Percentiles rank a stretch among this genome's conserved stretches.
phyloP scores from a whole-genome alignment of 2,797 vertebrate species.

The Leptatherina wallacei region DNA sequence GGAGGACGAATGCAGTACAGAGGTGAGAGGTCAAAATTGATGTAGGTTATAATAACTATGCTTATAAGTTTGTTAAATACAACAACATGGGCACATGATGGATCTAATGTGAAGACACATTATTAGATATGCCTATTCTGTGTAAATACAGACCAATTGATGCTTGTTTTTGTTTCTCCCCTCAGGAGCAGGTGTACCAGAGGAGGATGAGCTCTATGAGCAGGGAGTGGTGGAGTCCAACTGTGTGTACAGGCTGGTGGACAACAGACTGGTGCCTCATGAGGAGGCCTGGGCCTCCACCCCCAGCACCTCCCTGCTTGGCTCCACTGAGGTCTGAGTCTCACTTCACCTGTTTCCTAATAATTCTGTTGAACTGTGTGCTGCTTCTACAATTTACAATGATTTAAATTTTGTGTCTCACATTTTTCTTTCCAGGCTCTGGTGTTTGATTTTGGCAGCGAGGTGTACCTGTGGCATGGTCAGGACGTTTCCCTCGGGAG shows the following conservation, averaged over 20 bases:
- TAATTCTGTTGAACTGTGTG: neutral
- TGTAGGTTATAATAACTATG: too few species aligned
- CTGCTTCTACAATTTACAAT: neutral
- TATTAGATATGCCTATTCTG: too few species aligned
- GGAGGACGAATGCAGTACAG: constrained; percentile 78
- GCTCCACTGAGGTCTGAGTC: constrained; percentile 73
- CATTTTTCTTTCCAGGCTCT: constrained; percentile 73
- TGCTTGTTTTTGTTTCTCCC: neutral
- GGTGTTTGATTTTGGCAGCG: constrained; percentile 87
- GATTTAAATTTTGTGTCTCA: neutral
- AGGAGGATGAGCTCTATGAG: constrained; percentile 84
- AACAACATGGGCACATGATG: neutral
- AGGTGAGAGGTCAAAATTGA: constrained; percentile 64
- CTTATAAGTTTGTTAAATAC: neutral
- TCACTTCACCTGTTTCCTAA: neutral
- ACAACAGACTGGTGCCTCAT: constrained; percentile 82
- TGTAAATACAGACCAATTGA: neutral
- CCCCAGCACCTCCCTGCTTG: constrained; percentile 76
- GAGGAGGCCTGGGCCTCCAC: constrained; percentile 82
- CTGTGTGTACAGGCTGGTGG: constrained; percentile 84
- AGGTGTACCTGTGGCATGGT: constrained; percentile 87
- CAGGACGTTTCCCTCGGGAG: constrained; percentile 73
- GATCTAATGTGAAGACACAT: too few species aligned
- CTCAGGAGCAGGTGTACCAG: constrained; percentile 73
- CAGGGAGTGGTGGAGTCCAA: constrained; percentile 83